These are phyloP conservation scores for Kuschelorhynchus macadamiae DNA, from an alignment of 2,888 invertebrate species.

Conservation along the genomic window DNA sequence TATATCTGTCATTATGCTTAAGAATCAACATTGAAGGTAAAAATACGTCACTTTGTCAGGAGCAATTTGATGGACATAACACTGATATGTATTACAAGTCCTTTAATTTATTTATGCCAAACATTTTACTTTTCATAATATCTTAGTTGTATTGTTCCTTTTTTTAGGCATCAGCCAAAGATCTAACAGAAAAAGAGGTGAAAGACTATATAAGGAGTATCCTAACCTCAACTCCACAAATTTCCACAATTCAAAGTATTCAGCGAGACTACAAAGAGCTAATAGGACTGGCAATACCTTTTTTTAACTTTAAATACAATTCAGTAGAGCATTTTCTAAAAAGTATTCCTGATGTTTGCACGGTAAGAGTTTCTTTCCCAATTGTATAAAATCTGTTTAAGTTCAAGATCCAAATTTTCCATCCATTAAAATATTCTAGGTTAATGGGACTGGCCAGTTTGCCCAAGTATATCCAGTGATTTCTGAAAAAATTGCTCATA, in stretches of 20 bases:
- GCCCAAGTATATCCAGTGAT: conserved; percentile 55
- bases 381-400: no score
- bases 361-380: no score
- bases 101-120: no score
- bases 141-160: no score
- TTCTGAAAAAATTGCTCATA: conserved; percentile 59
- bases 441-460: conserved; percentile 55
- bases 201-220: conserved; percentile 56
- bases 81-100: no score
- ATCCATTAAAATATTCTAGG: no score
- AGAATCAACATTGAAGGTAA: no score
- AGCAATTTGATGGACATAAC: no score
- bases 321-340: conserved; percentile 56
- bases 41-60: no score
- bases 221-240: conserved; percentile 56
- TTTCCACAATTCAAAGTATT: conserved; percentile 54
- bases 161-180: background rate
- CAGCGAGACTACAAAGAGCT: conserved; percentile 56
- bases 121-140: no score
- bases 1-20: no score
- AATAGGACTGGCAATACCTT: conserved; percentile 59
- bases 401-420: no score
- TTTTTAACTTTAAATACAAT: conserved; percentile 54
- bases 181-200: conserved; percentile 40
- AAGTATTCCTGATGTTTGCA: conserved; percentile 57